Conservation (phyloP, 2,888 invertebrate species). For the Thysanoteuthis rhombus region DNA sequence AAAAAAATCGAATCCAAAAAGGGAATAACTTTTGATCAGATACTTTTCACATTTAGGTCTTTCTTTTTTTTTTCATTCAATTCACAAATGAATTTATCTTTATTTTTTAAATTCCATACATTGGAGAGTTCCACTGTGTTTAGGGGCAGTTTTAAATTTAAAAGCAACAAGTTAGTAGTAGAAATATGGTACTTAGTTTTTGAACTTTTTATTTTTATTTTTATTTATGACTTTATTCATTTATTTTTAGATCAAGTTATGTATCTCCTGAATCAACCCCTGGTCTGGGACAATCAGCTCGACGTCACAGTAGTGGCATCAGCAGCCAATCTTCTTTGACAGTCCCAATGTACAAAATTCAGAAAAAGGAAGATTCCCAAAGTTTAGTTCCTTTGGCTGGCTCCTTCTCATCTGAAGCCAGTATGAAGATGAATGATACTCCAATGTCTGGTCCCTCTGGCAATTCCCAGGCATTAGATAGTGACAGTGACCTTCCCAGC, state of each 20-base stretch:
- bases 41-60: no score
- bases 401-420: constrained; percentile 29
- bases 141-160: no score
- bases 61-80: no score
- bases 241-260: constrained; percentile 22
- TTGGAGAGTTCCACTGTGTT: no score
- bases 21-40: no score
- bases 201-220: not conserved
- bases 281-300: constrained; percentile 17
- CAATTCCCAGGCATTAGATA: not conserved
- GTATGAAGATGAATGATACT: constrained; percentile 16
- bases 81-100: no score
- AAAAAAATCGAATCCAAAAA: no score
- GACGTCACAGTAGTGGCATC: constrained; percentile 20
- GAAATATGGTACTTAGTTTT: not conserved
- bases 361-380: constrained; percentile 30
- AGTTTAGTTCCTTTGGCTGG: constrained; percentile 30
- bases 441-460: not conserved
- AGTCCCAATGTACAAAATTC: constrained; percentile 26
- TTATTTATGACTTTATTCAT: not conserved
- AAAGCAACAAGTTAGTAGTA: no score
- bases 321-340: constrained; percentile 24
- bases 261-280: constrained; percentile 14
- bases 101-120: no score
- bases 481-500: not conserved